These are phyloP conservation scores for Sabatieria punctata DNA, from an alignment of 2,888 invertebrate genomes.

Conservation along the genomic window DNA sequence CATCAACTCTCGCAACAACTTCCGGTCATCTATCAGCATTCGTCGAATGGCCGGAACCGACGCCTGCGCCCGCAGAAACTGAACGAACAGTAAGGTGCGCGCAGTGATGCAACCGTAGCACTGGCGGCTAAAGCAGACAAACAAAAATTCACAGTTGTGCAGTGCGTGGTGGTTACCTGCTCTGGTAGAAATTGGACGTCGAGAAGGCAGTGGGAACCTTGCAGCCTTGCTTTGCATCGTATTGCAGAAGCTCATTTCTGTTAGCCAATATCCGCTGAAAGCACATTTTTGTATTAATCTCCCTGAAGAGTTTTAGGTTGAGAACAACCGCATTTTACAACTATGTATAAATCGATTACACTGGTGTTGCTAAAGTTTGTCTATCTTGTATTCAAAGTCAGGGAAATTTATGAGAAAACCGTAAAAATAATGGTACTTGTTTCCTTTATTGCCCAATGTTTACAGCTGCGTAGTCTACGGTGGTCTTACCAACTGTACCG, in stretches of 20 bases:
- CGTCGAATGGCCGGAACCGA: conserved; percentile 30
- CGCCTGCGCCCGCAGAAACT: conserved; percentile 69
- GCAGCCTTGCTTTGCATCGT: conserved; percentile 44
- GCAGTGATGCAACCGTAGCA: conserved; percentile 53
- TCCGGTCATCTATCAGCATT: not conserved
- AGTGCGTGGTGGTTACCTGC: not conserved
- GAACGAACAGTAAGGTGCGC: conserved; percentile 81
- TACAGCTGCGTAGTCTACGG: too few relatives aligned
- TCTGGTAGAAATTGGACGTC: not conserved
- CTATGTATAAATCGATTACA: too few relatives aligned
- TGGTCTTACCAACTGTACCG: too few relatives aligned
- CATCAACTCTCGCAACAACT: not conserved
- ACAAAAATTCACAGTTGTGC: not conserved
- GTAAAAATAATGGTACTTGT: too few relatives aligned
- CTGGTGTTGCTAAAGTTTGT: too few relatives aligned
- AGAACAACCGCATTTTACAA: too few relatives aligned
- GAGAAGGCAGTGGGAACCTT: conserved; percentile 14
- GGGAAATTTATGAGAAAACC: too few relatives aligned
- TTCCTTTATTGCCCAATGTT: too few relatives aligned
- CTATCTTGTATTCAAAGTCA: too few relatives aligned
- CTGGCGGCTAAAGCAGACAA: conserved; percentile 13
- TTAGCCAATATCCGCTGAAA: conserved; percentile 75
- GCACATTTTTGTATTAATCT: too few relatives aligned
- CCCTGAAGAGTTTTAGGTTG: too few relatives aligned
- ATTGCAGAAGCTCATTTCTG: conserved; percentile 70